phyloP scores from a whole-genome alignment of 2,888 invertebrate genomes.

The Lithosia quadra region DNA sequence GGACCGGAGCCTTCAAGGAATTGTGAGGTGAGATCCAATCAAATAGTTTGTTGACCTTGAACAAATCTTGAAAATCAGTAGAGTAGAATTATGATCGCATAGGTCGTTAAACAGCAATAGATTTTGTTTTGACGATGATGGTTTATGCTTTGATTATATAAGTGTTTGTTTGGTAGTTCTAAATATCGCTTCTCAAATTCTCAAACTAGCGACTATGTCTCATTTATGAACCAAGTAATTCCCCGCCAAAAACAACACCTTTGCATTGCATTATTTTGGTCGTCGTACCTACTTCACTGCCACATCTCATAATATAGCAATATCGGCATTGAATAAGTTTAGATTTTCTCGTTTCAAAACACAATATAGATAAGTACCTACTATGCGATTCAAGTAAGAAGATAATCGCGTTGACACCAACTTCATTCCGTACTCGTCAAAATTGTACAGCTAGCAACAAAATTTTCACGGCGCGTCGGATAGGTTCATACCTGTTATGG shows the following conservation, averaged over 20 bases:
- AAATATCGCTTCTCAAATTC: not conserved
- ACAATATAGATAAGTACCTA: no score
- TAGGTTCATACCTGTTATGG: no score
- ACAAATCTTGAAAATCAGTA: no score
- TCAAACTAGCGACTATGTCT: not conserved
- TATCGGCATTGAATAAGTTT: no score
- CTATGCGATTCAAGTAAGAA: no score
- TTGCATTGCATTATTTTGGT: not conserved
- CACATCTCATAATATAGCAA: not conserved
- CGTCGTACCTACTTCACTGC: not conserved
- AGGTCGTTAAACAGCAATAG: not conserved
- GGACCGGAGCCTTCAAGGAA: conserved; percentile 87
- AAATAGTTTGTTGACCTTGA: not conserved
- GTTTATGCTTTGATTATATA: no score
- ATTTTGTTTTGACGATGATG: not conserved
- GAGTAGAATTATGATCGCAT: not conserved
- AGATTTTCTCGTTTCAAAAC: no score
- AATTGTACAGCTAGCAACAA: no score
- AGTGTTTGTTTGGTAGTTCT: not conserved
- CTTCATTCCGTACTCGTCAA: no score
- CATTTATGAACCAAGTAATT: no score
- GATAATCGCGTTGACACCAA: no score
- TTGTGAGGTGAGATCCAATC: conserved; percentile 86
- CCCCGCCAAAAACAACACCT: conserved; percentile 1
- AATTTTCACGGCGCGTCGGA: no score